Evolutionary conservation across 2,888 invertebrate genomes (phyloP).

Genomic region (Notodromas monacha): DNA sequence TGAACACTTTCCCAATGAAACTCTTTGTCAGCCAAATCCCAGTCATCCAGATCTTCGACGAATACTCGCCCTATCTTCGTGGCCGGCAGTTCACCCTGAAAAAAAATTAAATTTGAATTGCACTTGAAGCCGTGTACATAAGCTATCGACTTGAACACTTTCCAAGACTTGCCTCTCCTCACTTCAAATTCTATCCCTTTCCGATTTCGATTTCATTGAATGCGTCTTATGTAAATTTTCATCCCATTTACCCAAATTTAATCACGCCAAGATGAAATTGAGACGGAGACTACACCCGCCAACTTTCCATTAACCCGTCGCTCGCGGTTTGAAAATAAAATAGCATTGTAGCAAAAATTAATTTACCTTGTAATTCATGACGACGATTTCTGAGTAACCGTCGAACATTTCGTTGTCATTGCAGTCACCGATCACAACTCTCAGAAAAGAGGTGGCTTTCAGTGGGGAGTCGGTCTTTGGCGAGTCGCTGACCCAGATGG

Average conservation of each 20-base stretch:
- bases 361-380: constrained; percentile 60
- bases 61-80: constrained; percentile 65
- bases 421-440: constrained; percentile 64
- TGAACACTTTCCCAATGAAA: constrained; percentile 33
- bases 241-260: too few species aligned
- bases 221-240: too few species aligned
- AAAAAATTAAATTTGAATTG: not conserved
- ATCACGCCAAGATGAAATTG: too few species aligned
- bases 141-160: too few species aligned
- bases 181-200: too few species aligned
- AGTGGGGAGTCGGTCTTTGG: constrained; percentile 17
- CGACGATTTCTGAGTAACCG: constrained; percentile 61
- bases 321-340: too few species aligned
- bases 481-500: not conserved
- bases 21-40: constrained; percentile 71
- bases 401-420: constrained; percentile 70
- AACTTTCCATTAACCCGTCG: too few species aligned
- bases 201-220: too few species aligned
- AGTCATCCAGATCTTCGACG: constrained; percentile 78
- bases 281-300: too few species aligned
- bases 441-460: constrained; percentile 48
- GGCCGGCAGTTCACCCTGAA: constrained; percentile 35
- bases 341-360: too few species aligned
- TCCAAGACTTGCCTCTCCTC: too few species aligned
- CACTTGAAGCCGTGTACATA: too few species aligned